Evolutionary conservation across 1,140 invertebrate species (phyloP).

Genomic region (Sweltsa coloradensis): DNA sequence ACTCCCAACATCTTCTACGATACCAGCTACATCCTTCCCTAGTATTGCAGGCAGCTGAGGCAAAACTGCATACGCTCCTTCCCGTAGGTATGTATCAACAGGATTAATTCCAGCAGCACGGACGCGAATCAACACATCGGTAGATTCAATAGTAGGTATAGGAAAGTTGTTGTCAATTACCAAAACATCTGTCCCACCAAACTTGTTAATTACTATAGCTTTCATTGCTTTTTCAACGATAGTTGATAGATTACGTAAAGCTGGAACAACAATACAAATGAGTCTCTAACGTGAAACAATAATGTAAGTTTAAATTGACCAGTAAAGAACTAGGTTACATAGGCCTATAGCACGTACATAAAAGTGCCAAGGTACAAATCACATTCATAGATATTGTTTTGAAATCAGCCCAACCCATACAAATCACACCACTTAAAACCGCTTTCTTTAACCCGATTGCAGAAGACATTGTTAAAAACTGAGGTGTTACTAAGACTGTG

Average conservation of each 20-base stretch:
- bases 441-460: no score
- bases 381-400: no score
- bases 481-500: no score
- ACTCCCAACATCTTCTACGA: constrained; percentile 33
- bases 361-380: no score
- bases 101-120: constrained; percentile 40
- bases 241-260: neutral
- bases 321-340: no score
- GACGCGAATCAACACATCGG: constrained; percentile 28
- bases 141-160: constrained; percentile 29
- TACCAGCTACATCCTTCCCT: constrained; percentile 39
- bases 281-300: no score
- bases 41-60: constrained; percentile 39
- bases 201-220: constrained; percentile 26
- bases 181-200: constrained; percentile 28
- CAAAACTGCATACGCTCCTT: constrained; percentile 29
- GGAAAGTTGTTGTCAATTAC: constrained; percentile 25
- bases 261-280: neutral
- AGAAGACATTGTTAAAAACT: no score
- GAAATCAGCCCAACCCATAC: no score
- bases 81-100: constrained; percentile 45
- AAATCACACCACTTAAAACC: no score
- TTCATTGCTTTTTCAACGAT: constrained; percentile 20
- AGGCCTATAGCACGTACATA: no score
- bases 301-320: no score